Base-by-base conservation (phyloP, 1,140 invertebrate genomes). In the Aphaenogaster ashmeadi region DNA sequence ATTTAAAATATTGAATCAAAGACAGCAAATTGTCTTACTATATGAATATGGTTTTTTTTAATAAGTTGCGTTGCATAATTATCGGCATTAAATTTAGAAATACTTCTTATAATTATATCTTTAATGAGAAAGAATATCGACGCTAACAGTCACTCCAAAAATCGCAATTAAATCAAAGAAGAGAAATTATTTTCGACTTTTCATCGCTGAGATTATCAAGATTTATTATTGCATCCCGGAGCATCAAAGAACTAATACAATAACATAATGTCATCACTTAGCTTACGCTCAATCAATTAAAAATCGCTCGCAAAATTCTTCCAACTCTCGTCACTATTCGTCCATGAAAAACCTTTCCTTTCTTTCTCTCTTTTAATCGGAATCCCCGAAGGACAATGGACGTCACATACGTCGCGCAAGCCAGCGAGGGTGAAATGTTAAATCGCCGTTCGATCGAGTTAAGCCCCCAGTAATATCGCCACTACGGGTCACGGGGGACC, bases 321-420 rank as follows among this genome's bases (percentile, higher is more conserved):
- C 41, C 41, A 27, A 13, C 13, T 56, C 50, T 47, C 60, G 27
- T 6, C 36, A 52, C 75, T 60, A 56, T 21, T 56, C 71, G 72
- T 50, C 13, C 47, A 8, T 66, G 47, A 54, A 64, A 27, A 62
- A 60, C 50, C 77, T 77, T 58, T 89, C 87, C 58, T 62, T 56
- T 58, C 67, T 44, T 47, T 27, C 64, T 41, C 66, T 27, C 21
- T 77, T 50, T 54, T 78, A 41, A n/a, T 74, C 60, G 69, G 54
- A 93, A 92, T 95, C 94, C 91, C 92, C 78, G 88, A 93, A 93
- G 94, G 94, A 95, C 94, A 94, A 94, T 95, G 92, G 92, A 95
- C 93, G 93, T 93, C 89, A 93, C 87, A 81, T 79, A 84, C 91
- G 90, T 92, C 91, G 92, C 91, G 90, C 90, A 90, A 92, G 83